Conservation (phyloP, 2,113 vertebrate species). For the Garra rufa region DNA sequence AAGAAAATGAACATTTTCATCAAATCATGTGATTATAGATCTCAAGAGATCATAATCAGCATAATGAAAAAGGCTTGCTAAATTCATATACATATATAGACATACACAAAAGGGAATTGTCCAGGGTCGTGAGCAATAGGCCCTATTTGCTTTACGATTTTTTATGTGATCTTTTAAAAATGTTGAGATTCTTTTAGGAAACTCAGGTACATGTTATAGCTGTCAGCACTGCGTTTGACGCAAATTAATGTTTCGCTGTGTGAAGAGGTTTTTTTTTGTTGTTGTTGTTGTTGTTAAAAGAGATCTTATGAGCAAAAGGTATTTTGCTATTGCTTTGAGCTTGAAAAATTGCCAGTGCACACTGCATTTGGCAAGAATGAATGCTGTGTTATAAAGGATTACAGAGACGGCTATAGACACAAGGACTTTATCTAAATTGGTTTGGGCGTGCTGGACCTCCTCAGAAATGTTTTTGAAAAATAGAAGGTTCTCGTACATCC, state of each 20-base stretch:
- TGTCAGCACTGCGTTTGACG: not conserved
- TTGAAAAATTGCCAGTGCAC: not conserved
- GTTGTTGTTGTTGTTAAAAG: too few species aligned
- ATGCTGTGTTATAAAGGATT: not conserved
- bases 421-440: not conserved
- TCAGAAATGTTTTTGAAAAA: conserved; percentile 32
- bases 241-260: not conserved
- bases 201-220: not conserved
- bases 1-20: not conserved
- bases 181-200: not conserved
- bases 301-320: not conserved
- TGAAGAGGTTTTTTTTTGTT: too few species aligned
- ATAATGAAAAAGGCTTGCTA: not conserved
- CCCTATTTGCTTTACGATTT: not conserved
- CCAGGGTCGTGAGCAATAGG: not conserved
- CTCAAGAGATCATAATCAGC: not conserved
- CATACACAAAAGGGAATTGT: not conserved
- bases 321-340: not conserved
- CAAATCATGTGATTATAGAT: not conserved
- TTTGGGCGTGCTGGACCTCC: conserved; percentile 9
- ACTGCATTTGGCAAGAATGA: not conserved
- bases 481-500: conserved; percentile 1
- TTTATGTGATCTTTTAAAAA: not conserved
- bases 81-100: not conserved
- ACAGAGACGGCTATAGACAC: not conserved